These are phyloP conservation scores for Mico argentatus DNA, from an alignment of 2,797 vertebrate genomes.

Conservation along the genomic window DNA sequence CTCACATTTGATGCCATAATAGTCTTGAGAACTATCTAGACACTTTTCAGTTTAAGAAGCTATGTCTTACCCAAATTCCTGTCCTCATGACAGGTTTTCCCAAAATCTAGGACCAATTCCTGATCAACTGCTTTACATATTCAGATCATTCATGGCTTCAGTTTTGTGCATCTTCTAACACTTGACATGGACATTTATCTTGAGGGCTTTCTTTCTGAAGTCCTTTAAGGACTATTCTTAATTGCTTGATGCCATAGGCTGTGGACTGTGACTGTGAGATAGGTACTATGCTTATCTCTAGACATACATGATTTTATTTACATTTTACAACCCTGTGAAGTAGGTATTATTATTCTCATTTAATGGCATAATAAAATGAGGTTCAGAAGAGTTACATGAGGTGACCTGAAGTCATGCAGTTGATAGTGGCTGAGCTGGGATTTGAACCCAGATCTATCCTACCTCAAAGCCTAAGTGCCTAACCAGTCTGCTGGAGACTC, in stretches of 20 bases:
- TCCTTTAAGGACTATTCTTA: not conserved
- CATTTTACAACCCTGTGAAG: not conserved
- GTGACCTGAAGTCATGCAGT: not conserved
- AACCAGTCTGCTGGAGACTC: not conserved
- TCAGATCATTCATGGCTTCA: not conserved
- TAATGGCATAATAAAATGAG: not conserved
- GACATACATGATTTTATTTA: not conserved
- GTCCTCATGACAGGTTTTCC: not conserved
- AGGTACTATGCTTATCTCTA: not conserved
- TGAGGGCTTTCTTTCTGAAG: not conserved
- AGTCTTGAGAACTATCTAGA: not conserved
- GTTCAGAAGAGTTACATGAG: not conserved
- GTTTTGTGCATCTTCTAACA: not conserved
- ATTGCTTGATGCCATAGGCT: not conserved
- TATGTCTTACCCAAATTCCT: not conserved
- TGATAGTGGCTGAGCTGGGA: not conserved
- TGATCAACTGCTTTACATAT: not conserved
- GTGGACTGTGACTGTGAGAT: not conserved
- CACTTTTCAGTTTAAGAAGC: not conserved
- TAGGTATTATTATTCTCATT: not conserved
- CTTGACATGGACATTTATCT: not conserved
- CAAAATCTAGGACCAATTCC: not conserved
- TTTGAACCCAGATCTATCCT: not conserved
- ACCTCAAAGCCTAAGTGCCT: not conserved
- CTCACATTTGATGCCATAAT: not conserved